Base-by-base conservation (phyloP, 2,113 vertebrate species). In the Centropristis striata region DNA sequence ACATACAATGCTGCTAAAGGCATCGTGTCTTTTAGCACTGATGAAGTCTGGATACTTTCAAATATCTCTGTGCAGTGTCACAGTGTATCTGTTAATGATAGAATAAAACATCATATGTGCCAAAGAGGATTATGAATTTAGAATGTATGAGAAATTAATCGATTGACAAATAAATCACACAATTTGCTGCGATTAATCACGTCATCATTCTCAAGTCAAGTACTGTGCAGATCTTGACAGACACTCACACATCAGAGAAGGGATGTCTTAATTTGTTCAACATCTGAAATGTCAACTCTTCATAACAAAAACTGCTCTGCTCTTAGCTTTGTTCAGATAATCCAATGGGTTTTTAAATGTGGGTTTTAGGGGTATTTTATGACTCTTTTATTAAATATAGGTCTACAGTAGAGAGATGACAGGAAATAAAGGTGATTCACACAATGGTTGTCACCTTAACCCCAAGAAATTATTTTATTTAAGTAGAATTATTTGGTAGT, bases 21-120 rank as follows among this genome's bases (percentile, higher is more conserved):
- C 94, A 90, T 88, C 73, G 87, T 94, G 91, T 94, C 86, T 92
- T 90, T 89, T 25, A 88, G 92, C 95, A 92, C 88, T 90, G 88
- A 93, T 90, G 9, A 85, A 78, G 68, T 81, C 81, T 83, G 80
- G 86, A 87, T 90, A 91, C 80, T 87, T 90, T 75, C n/a, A 53
- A 72, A 84, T 69, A 80, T 64, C 55, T 69, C 28, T 6, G 14
- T 81, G 73, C 66, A 64, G 67, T 80, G 58, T 80, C 77, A 53
- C 58, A 70, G 28, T 83, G 63, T 65, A 59, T 64, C 68, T 81
- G 63, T 75, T 54, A 69, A 81, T 71, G 28, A 70, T 37, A 66
- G 63, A 69, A 67, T 71, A 18, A 71, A 71, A 36, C 16, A 53
- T 81, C 16, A 8, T 9, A 20, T 36, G n/a, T 37, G 60, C 59